A percentile compares a stretch with the other conserved stretches of the same genome.
phyloP scores from a whole-genome alignment of 2,888 invertebrate genomes.

The Atrina japonica region DNA sequence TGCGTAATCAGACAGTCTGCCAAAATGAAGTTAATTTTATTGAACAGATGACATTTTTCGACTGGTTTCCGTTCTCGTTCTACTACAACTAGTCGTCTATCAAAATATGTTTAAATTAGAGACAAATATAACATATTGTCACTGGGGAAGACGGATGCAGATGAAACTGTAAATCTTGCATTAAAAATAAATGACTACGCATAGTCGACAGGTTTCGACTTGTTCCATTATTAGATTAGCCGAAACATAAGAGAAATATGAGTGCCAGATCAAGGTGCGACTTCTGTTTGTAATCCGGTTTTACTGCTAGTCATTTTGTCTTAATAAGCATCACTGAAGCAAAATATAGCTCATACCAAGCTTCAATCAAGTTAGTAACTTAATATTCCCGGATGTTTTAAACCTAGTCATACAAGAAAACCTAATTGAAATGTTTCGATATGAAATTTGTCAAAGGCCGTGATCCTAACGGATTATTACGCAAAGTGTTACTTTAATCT shows the following conservation, averaged over 20 bases:
- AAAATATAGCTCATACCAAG: conserved; percentile 24
- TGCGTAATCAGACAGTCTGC: too few species aligned
- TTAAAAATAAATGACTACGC: conserved; percentile 32
- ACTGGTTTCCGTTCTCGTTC: too few species aligned
- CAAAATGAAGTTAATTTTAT: too few species aligned
- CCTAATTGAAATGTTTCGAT: conserved; percentile 33
- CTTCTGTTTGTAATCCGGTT: conserved; percentile 21
- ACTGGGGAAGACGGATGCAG: too few species aligned
- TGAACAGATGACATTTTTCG: too few species aligned
- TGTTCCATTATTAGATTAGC: conserved; percentile 24
- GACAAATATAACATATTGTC: too few species aligned
- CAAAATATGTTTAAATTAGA: too few species aligned
- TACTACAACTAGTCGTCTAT: too few species aligned
- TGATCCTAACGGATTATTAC: conserved; percentile 31
- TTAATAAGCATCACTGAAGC: conserved; percentile 26
- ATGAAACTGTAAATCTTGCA: conserved; percentile 6
- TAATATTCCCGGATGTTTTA: conserved; percentile 31
- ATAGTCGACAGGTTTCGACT: conserved; percentile 12
- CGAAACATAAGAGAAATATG: conserved; percentile 23
- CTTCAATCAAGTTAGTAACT: conserved; percentile 28
- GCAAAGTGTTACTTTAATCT: conserved; percentile 24
- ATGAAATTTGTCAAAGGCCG: conserved; percentile 36
- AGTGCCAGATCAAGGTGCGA: conserved; percentile 21
- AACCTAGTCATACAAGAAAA: conserved; percentile 31
- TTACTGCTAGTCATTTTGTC: conserved; percentile 29